Conservation (phyloP, 92 coral and sea anemone genomes). For the Plumapathes pennacea region DNA sequence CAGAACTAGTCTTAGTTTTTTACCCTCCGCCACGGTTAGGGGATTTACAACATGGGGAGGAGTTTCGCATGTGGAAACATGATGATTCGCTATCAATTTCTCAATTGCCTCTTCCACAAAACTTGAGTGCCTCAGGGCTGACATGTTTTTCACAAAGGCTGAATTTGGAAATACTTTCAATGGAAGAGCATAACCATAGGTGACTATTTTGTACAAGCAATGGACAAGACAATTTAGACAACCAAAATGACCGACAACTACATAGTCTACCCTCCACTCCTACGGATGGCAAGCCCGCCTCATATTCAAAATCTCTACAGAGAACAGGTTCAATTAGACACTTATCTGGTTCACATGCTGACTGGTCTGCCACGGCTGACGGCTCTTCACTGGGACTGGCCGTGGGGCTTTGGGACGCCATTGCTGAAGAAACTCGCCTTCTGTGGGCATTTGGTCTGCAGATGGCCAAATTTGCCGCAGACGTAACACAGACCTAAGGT, state of each 20-base stretch:
- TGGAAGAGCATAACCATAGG: slow-evolving; percentile 25
- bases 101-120: slow-evolving; percentile 37
- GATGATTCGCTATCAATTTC: slow-evolving; percentile 12
- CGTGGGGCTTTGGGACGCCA: no score
- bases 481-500: slow-evolving; percentile 1
- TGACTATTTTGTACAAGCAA: slow-evolving; percentile 12
- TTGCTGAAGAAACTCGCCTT: no score
- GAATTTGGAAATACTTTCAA: slow-evolving; percentile 18
- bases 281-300: slow-evolving; percentile 4
- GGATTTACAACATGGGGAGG: slow-evolving; percentile 49
- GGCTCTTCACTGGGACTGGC: no score
- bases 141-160: slow-evolving; percentile 26
- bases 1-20: slow-evolving; percentile 25
- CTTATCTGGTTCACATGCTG: no score
- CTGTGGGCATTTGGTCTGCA: slow-evolving; percentile 5
- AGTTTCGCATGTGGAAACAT: slow-evolving; percentile 5
- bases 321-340: not conserved
- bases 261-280: slow-evolving; percentile 22
- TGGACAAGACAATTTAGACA: slow-evolving; percentile 1
- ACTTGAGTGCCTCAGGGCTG: slow-evolving; percentile 17
- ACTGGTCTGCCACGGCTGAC: no score
- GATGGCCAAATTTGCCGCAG: slow-evolving; percentile 3
- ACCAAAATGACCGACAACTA: not conserved
- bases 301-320: slow-evolving; percentile 15
- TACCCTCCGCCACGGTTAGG: slow-evolving; percentile 42